Conservation (phyloP, 2,888 invertebrate genomes). For the Bugula neritina region DNA sequence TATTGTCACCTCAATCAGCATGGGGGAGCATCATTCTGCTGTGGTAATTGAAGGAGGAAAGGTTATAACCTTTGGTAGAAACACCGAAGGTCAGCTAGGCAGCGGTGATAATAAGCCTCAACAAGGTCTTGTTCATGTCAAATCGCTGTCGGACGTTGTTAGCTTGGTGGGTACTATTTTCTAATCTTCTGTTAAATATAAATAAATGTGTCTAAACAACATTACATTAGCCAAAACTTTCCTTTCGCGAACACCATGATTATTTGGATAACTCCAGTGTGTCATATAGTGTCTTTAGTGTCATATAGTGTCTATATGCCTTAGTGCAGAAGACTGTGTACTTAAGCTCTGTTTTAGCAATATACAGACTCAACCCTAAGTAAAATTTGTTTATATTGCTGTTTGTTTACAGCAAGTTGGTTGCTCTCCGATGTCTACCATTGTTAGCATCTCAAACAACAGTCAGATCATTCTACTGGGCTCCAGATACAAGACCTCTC, state of each 20-base stretch:
- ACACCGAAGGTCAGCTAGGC: conserved; percentile 63
- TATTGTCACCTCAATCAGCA: conserved; percentile 59
- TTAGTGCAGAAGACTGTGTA: no score
- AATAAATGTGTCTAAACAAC: not conserved
- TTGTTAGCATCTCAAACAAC: conserved; percentile 61
- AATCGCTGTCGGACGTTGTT: conserved; percentile 51
- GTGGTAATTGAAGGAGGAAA: conserved; percentile 63
- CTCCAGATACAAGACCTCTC: conserved; percentile 30
- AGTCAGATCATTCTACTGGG: conserved; percentile 70
- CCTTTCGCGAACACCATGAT: no score
- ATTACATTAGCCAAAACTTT: no score
- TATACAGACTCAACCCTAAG: no score
- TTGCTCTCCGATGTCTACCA: conserved; percentile 64
- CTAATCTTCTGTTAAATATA: conserved; percentile 23
- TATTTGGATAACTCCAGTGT: no score
- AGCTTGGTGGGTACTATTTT: conserved; percentile 46
- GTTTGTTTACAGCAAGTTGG: conserved; percentile 60
- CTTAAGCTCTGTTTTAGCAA: no score
- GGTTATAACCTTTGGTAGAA: conserved; percentile 64
- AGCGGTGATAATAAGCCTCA: conserved; percentile 53
- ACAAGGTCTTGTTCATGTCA: conserved; percentile 54
- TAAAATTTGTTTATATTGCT: no score
- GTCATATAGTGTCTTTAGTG: no score
- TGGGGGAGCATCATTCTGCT: conserved; percentile 62
- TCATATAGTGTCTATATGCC: no score